These are phyloP conservation scores for Fulica atra DNA, from an alignment of 2,113 vertebrate species.

Conservation along the genomic window DNA sequence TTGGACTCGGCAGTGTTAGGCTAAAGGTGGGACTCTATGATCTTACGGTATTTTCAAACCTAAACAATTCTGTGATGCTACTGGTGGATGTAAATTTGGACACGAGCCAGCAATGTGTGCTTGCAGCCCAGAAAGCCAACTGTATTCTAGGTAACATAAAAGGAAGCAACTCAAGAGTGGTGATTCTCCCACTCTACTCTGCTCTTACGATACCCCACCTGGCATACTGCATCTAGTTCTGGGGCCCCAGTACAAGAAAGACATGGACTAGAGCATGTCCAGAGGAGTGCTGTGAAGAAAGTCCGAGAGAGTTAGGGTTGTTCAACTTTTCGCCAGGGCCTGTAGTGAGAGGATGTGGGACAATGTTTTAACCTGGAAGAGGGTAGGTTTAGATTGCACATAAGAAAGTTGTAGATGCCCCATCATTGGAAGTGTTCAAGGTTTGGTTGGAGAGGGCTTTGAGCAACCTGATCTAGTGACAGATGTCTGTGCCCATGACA, in stretches of 20 bases:
- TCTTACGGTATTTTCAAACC: too few species aligned
- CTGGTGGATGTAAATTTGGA: neutral
- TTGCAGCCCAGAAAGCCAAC: neutral
- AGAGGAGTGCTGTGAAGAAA: neutral
- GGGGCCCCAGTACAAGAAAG: neutral
- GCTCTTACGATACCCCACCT: neutral
- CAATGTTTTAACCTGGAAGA: neutral
- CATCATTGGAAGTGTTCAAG: neutral
- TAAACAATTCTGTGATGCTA: too few species aligned
- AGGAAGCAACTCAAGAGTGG: neutral
- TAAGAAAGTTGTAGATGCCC: neutral
- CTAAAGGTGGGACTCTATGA: too few species aligned
- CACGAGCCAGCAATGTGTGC: rapidly evolving
- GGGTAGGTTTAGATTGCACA: neutral
- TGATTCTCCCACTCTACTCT: neutral
- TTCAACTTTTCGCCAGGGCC: neutral
- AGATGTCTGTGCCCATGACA: neutral
- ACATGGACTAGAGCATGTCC: neutral
- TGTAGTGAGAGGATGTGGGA: neutral
- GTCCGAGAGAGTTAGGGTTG: neutral
- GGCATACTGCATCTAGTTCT: too few species aligned
- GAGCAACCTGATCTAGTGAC: neutral
- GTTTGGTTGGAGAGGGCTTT: neutral
- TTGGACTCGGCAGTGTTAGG: too few species aligned
- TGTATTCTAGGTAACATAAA: neutral